Percentiles rank a stretch among this genome's conserved stretches.
phyloP scores from a whole-genome alignment of 1,140 invertebrate genomes.

The Glossosoma conforme region DNA sequence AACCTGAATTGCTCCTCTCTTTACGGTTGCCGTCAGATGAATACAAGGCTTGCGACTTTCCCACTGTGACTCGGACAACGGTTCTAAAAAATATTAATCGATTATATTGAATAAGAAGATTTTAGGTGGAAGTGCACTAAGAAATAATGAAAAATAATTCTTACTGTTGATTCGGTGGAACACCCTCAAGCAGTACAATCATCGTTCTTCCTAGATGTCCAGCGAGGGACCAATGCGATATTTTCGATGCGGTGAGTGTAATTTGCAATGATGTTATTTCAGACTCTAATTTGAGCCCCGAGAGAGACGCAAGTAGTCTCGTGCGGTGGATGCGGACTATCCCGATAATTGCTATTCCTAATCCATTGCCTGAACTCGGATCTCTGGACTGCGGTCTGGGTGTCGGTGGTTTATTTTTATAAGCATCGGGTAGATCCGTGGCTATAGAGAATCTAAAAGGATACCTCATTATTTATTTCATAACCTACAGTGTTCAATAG shows the following conservation, averaged over 20 bases:
- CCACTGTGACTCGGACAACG: conserved; percentile 88
- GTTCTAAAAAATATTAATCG: conserved; percentile 54
- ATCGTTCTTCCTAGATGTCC: conserved; percentile 88
- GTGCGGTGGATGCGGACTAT: conserved; percentile 86
- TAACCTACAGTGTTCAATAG: background rate
- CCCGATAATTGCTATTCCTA: conserved; percentile 70
- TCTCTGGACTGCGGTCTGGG: conserved; percentile 39
- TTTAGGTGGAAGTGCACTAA: background rate
- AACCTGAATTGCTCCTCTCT: conserved; percentile 75
- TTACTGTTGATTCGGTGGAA: conserved; percentile 83
- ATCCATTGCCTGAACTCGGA: conserved; percentile 37
- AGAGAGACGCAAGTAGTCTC: conserved; percentile 81
- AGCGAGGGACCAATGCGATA: conserved; percentile 82
- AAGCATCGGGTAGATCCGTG: conserved; percentile 41
- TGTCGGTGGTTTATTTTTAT: conserved; percentile 34
- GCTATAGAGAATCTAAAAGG: conserved; percentile 42
- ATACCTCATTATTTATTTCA: conserved; percentile 4
- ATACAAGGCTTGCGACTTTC: conserved; percentile 87
- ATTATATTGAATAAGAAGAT: background rate
- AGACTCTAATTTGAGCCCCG: conserved; percentile 87
- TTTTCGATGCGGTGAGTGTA: conserved; percentile 72
- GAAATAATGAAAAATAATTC: conserved; percentile 33
- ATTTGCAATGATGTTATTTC: conserved; percentile 82
- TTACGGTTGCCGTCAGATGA: conserved; percentile 71
- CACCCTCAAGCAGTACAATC: conserved; percentile 88